Conservation (phyloP, 2,888 invertebrate species). For the Polietes domitor region DNA sequence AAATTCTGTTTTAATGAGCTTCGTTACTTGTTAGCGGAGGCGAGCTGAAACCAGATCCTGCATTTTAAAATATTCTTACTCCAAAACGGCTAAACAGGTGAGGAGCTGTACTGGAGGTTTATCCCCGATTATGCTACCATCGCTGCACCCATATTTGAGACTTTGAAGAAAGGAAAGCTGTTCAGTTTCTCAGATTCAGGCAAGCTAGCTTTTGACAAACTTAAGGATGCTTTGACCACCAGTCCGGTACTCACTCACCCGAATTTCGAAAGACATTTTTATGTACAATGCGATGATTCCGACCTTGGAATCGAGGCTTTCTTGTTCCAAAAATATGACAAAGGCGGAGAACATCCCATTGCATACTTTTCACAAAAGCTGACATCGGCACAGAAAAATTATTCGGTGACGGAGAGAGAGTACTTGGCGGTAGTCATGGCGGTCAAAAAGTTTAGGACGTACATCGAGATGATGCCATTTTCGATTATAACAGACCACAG, state of each 20-base stretch:
- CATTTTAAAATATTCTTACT: too few species aligned
- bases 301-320: neutral
- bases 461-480: constrained; percentile 39
- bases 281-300: too few species aligned
- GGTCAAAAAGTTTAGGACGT: neutral
- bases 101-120: too few species aligned
- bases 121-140: neutral
- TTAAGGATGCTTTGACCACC: too few species aligned
- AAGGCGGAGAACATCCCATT: neutral
- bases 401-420: neutral
- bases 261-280: too few species aligned
- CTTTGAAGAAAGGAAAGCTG: neutral
- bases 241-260: too few species aligned
- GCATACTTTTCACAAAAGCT: neutral
- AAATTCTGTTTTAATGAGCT: too few species aligned
- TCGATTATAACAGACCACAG: constrained; percentile 29
- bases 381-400: neutral
- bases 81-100: too few species aligned
- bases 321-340: neutral
- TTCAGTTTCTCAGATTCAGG: neutral
- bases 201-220: neutral
- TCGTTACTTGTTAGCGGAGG: too few species aligned
- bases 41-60: too few species aligned
- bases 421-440: neutral
- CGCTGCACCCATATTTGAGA: neutral